phyloP scores from a whole-genome alignment of 2,113 vertebrate genomes.

The Tor tambroides region DNA sequence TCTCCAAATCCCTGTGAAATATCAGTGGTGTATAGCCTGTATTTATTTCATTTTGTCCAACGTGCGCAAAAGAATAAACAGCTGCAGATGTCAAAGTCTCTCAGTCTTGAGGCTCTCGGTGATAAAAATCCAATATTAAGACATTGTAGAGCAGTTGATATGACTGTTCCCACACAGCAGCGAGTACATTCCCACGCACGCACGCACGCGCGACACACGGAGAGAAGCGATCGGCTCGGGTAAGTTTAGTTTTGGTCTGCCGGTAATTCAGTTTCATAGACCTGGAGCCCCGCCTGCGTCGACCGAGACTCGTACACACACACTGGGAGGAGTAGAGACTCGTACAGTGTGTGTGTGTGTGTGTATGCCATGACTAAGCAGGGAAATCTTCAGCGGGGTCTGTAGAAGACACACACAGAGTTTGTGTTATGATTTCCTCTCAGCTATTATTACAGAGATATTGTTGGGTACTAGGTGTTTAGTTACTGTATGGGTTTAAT shows the following conservation, averaged over 20 bases:
- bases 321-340: no score
- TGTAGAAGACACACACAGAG: slow-evolving; percentile 26
- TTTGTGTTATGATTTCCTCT: not conserved
- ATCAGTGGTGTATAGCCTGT: no score
- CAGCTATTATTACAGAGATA: not conserved
- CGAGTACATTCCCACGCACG: slow-evolving; percentile 64
- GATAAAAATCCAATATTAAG: no score
- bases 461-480: not conserved
- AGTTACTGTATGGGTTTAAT: not conserved
- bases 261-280: slow-evolving; percentile 71
- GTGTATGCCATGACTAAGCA: slow-evolving; percentile 67
- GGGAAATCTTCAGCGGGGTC: slow-evolving; percentile 32
- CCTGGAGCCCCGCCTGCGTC: slow-evolving; percentile 75
- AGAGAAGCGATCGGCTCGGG: slow-evolving; percentile 64
- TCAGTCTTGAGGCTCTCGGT: no score
- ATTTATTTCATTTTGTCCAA: no score
- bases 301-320: slow-evolving; percentile 25
- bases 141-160: no score
- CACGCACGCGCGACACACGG: slow-evolving; percentile 59
- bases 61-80: no score
- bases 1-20: no score
- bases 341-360: not conserved
- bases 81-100: no score
- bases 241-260: slow-evolving; percentile 76
- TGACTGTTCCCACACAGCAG: not conserved